Conservation (phyloP, 1,140 invertebrate species). For the Drosophila rhopaloa region DNA sequence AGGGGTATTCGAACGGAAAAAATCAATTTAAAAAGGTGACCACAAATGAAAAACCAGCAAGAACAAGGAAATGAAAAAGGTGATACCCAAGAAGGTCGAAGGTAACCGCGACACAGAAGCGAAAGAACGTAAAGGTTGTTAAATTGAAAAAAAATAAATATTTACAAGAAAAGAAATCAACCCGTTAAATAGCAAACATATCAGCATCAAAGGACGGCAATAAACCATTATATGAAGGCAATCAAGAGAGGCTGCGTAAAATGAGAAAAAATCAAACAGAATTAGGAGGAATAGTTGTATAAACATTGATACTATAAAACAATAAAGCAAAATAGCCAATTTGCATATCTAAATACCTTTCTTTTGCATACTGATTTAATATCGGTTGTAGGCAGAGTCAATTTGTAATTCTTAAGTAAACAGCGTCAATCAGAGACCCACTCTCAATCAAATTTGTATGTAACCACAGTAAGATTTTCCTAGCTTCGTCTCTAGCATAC, state of each 20-base stretch:
- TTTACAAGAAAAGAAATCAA: conserved; percentile 65
- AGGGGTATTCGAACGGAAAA: conserved; percentile 4
- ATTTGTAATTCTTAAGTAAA: conserved; percentile 56
- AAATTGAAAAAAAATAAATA: conserved; percentile 75
- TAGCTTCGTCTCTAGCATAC: conserved; percentile 11
- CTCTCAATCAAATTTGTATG: conserved; percentile 5
- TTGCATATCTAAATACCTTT: conserved; percentile 14
- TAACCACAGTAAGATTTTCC: conserved; percentile 2
- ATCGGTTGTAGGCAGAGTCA: conserved; percentile 62
- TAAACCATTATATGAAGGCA: conserved; percentile 39
- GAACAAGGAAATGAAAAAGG: conserved; percentile 39
- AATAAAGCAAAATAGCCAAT: neutral
- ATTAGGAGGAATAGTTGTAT: conserved; percentile 21
- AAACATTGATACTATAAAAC: conserved; percentile 9
- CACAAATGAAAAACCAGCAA: conserved; percentile 8
- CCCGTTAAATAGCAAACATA: conserved; percentile 73
- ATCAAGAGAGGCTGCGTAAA: neutral
- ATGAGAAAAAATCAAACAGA: conserved; percentile 37
- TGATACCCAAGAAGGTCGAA: conserved; percentile 51
- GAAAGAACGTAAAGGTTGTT: conserved; percentile 68
- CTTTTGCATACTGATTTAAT: conserved; percentile 15
- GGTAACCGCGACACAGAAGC: conserved; percentile 33
- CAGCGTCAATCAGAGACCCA: conserved; percentile 62
- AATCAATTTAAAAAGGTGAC: conserved; percentile 4
- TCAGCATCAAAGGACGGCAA: conserved; percentile 52